Conservation (phyloP, 2,888 invertebrate genomes). For the Lathronympha strigana region DNA sequence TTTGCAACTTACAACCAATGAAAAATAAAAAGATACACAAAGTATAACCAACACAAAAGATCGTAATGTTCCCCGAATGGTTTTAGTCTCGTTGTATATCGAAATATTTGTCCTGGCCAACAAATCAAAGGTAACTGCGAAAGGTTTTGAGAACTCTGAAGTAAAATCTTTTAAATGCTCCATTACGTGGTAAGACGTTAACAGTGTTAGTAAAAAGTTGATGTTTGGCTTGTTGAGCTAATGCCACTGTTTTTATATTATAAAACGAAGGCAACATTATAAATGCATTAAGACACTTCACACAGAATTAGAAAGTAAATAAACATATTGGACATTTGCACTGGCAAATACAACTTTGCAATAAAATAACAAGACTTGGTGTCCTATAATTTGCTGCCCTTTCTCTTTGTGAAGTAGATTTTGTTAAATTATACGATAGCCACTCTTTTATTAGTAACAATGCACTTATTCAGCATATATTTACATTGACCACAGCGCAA, state of each 20-base stretch:
- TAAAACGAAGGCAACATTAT: slow-evolving; percentile 13
- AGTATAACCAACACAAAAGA: slow-evolving; percentile 44
- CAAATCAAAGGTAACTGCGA: slow-evolving; percentile 46
- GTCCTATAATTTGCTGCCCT: background rate
- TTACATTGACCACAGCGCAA: too few species aligned
- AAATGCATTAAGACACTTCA: slow-evolving; percentile 9
- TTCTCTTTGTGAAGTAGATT: background rate
- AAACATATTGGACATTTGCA: background rate
- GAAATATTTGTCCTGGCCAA: slow-evolving; percentile 46
- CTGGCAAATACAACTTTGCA: background rate
- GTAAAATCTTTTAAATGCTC: slow-evolving; percentile 44
- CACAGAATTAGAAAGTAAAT: background rate
- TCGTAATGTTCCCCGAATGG: slow-evolving; percentile 42
- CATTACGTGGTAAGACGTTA: slow-evolving; percentile 14
- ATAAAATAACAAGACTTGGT: background rate
- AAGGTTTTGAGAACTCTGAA: slow-evolving; percentile 47
- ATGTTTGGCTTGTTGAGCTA: background rate
- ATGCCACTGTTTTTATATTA: slow-evolving; percentile 21
- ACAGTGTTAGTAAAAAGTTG: background rate
- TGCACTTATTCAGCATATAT: too few species aligned
- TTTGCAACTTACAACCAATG: slow-evolving; percentile 45
- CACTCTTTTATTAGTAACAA: background rate
- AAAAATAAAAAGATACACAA: slow-evolving; percentile 40
- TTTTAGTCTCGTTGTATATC: slow-evolving; percentile 43
- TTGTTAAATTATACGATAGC: background rate